Conservation (phyloP, 35 echinoderm and acorn worm species). For the Lytechinus pictus region DNA sequence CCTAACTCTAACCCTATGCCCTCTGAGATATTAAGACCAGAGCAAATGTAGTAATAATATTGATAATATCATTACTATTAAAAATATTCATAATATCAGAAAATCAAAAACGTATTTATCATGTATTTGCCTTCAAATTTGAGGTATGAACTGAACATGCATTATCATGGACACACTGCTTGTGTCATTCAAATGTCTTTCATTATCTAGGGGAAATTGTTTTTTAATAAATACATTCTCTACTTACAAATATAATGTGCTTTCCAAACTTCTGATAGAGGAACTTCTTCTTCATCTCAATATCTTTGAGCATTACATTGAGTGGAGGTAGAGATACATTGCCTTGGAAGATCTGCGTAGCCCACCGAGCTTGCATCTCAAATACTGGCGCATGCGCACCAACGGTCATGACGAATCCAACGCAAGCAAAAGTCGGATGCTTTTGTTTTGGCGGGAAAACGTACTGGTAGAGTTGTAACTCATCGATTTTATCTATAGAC, state of each 20-base stretch:
- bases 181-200: too few relatives aligned
- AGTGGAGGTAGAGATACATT: conserved; percentile 54
- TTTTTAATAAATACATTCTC: not conserved
- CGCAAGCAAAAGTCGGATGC: conserved; percentile 73
- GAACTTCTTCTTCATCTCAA: conserved; percentile 46
- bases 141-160: too few relatives aligned
- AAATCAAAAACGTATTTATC: too few relatives aligned
- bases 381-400: conserved; percentile 78
- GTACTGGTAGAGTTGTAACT: conserved; percentile 82
- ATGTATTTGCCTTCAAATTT: too few relatives aligned
- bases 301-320: conserved; percentile 55
- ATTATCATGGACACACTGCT: too few relatives aligned
- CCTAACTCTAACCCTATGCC: too few relatives aligned
- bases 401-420: conserved; percentile 66
- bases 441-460: conserved; percentile 71
- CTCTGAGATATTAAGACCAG: too few relatives aligned
- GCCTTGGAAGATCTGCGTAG: conserved; percentile 70
- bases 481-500: conserved; percentile 65
- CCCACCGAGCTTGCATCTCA: conserved; percentile 88
- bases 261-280: conserved; percentile 66
- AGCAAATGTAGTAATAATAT: too few relatives aligned
- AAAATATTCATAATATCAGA: too few relatives aligned
- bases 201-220: too few relatives aligned
- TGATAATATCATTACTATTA: too few relatives aligned
- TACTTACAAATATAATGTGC: conserved; percentile 81